A percentile compares a stretch with the other conserved stretches of the same genome.
These are phyloP conservation scores for Goniozus legneri DNA, from an alignment of 1,140 invertebrate species.

Conservation along the genomic window DNA sequence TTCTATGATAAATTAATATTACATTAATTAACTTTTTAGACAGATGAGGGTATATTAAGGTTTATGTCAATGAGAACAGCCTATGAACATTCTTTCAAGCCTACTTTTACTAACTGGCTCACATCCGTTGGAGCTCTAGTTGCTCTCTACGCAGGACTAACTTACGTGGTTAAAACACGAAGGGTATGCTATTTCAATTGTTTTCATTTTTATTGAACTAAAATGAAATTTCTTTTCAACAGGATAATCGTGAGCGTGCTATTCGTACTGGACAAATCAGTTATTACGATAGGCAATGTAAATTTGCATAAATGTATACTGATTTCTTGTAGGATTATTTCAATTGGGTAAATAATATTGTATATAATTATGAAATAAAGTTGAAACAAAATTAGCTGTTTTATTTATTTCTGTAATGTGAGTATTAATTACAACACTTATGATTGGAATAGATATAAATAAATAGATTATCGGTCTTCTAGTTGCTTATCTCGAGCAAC, in stretches of 20 bases:
- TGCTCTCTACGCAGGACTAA: too few species aligned
- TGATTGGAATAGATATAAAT: constrained; percentile 5
- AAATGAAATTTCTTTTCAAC: constrained; percentile 25
- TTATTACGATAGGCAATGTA: constrained; percentile 66
- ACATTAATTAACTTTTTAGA: too few species aligned
- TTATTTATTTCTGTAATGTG: background rate
- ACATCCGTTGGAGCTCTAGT: too few species aligned
- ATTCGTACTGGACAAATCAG: constrained; percentile 66
- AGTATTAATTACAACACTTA: constrained; percentile 1
- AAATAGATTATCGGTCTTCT: constrained; percentile 70
- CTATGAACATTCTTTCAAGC: constrained; percentile 53
- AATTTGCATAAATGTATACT: constrained; percentile 53
- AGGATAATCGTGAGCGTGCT: constrained; percentile 56
- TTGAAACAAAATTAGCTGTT: background rate
- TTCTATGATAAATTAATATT: too few species aligned
- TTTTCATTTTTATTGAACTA: constrained; percentile 10
- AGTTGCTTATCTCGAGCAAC: constrained; percentile 89
- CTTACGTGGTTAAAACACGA: accelerated
- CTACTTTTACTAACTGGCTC: too few species aligned
- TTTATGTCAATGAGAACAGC: constrained; percentile 66
- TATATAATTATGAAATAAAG: background rate
- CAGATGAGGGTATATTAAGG: constrained; percentile 70
- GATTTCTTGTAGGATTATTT: background rate
- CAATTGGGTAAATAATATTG: background rate
- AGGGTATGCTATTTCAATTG: too few species aligned